phyloP scores from a whole-genome alignment of 2,797 vertebrate genomes.

The Syncerus caffer region DNA sequence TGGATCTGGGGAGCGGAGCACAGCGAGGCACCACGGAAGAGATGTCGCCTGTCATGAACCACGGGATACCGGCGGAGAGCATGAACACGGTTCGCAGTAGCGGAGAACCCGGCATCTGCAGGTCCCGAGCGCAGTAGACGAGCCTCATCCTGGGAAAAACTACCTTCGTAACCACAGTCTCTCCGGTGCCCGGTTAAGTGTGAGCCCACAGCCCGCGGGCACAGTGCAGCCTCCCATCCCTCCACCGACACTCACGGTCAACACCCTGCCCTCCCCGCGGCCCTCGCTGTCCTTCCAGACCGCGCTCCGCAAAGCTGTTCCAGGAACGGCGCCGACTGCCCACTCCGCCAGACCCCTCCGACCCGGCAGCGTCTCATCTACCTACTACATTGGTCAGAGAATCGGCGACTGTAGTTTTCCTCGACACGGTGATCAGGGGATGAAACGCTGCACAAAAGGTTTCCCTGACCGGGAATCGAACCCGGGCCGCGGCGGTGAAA shows the following conservation, averaged over 20 bases:
- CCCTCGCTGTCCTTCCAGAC: not conserved
- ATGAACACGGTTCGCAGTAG: not conserved
- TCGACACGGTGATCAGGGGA: not conserved
- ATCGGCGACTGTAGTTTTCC: not conserved
- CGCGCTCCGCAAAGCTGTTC: not conserved
- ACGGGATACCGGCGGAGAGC: not conserved
- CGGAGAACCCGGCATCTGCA: not conserved
- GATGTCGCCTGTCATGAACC: not conserved
- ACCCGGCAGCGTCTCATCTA: not conserved
- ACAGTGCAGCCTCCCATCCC: not conserved
- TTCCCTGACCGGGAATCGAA: constrained; percentile 23
- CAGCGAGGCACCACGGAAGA: not conserved
- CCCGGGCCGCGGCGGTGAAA: not conserved
- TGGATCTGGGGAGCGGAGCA: not conserved
- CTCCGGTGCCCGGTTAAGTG: not conserved
- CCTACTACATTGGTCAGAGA: not conserved
- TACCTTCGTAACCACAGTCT: not conserved
- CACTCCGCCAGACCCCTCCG: not conserved
- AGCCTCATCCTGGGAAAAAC: not conserved
- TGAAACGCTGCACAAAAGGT: not conserved
- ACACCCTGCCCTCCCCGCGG: not conserved
- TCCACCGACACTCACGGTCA: not conserved
- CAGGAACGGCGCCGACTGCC: not conserved
- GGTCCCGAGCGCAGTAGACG: not conserved
- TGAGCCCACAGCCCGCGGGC: fast-evolving